phyloP scores from a whole-genome alignment of 1,140 invertebrate genomes.

The Lepeophtheirus salmonis region DNA sequence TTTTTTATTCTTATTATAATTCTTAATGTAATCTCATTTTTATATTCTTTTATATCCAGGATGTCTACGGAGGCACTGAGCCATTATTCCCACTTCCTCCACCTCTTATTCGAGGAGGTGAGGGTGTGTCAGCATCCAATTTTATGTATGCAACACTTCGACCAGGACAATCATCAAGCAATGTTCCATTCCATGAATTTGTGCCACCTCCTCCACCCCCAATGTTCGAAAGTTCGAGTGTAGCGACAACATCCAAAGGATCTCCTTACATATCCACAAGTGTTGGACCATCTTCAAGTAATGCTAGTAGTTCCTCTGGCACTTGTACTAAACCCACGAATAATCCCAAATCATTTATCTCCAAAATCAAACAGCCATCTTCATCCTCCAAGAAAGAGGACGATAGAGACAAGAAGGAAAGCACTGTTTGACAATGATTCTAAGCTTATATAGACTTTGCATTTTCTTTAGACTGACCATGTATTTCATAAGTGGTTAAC shows the following conservation, averaged over 20 bases:
- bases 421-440: background rate
- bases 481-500: no score
- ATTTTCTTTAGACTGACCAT: no score
- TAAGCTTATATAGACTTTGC: no score
- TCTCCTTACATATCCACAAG: background rate
- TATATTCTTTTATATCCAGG: background rate
- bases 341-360: background rate
- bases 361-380: background rate
- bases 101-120: background rate
- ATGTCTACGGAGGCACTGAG: background rate
- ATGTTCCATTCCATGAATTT: background rate
- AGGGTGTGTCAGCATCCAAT: background rate
- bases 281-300: background rate
- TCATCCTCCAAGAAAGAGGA: background rate
- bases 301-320: background rate
- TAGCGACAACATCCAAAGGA: background rate
- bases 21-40: background rate
- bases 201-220: background rate
- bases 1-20: background rate
- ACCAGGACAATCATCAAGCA: background rate
- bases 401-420: background rate
- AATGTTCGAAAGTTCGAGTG: background rate
- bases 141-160: background rate
- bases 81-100: background rate
- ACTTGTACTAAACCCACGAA: background rate